Base-by-base conservation (phyloP, 2,888 invertebrate genomes). In the Neoascia interrupta region DNA sequence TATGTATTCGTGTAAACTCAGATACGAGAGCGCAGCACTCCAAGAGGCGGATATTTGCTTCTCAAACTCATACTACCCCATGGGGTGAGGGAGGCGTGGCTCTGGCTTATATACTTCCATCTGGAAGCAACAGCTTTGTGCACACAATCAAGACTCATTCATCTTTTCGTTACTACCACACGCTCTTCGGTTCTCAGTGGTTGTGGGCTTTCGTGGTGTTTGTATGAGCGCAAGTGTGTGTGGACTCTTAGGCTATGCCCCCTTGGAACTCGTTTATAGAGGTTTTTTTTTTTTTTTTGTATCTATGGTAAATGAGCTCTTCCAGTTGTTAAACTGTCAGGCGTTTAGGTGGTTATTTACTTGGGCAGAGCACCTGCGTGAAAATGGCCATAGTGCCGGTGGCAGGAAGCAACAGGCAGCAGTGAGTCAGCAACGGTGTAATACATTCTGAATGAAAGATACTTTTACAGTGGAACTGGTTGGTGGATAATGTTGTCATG, bases 301-400 rank as follows among this genome's bases (percentile, higher is more conserved):
- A 31, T 21, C 15, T 21, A 47, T 19, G 23, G n/a, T 18, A 31
- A n/a, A n/a, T n/a, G 11, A 28, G 54, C 37, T 51, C 37, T 51
- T 34, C 31, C 31, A 51, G 37, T 13, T 21, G 19, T 13, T 21
- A 23, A 51, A 56, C 19, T 37, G 16, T 45, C 18, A 23, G 21
- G 34, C 36, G 13, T 3, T 28, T 51, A 11, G 15, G 3, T 21
- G 60, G n/a, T 34, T 54, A 53, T 66, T 60, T 70, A 36, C 53
- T 54, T 60, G 61, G 53, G 47, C 36, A 51, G 34, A 16, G 36
- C 51, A 64, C 51, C 64, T 64, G 76, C 70, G 70, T 70, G 64
- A 76, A 76, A 76, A 76, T 72, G 76, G 76, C 76, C 37, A 63
- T 36, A 54, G 18, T 56, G 58, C 43, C 53, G 31, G 51, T 66